Percentiles rank a stretch among this genome's conserved stretches.
These are phyloP conservation scores for Tenthredo distinguenda DNA, from an alignment of 2,888 invertebrate genomes.

Conservation along the genomic window DNA sequence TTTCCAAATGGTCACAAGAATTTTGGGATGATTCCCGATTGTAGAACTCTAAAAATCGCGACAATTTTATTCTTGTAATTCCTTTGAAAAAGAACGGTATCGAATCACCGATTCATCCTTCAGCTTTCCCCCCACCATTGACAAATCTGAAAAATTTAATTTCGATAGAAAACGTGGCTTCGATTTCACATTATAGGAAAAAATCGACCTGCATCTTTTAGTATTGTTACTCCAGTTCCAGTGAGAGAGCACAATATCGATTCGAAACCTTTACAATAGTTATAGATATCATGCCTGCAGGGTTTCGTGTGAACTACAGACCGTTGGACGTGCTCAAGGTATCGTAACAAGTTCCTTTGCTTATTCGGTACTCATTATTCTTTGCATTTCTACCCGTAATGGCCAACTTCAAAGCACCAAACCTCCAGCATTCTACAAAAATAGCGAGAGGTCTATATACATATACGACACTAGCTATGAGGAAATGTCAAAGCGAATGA, in stretches of 20 bases:
- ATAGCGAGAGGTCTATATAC: background rate
- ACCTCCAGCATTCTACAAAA: background rate
- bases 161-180: background rate
- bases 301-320: background rate
- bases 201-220: background rate
- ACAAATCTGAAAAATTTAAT: background rate
- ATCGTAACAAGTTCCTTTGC: conserved; percentile 10
- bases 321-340: background rate
- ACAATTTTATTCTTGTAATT: background rate
- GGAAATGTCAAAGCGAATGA: background rate
- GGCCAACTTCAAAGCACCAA: background rate
- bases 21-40: background rate
- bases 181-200: background rate
- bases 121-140: background rate
- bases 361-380: background rate
- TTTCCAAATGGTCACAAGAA: background rate
- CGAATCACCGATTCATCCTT: background rate
- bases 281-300: background rate
- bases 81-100: background rate
- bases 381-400: conserved; percentile 1
- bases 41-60: background rate
- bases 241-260: background rate
- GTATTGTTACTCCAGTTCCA: background rate
- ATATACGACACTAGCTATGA: background rate
- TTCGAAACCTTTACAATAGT: background rate